phyloP scores from a whole-genome alignment of 2,888 invertebrate genomes.

The Choreutis nemorana region DNA sequence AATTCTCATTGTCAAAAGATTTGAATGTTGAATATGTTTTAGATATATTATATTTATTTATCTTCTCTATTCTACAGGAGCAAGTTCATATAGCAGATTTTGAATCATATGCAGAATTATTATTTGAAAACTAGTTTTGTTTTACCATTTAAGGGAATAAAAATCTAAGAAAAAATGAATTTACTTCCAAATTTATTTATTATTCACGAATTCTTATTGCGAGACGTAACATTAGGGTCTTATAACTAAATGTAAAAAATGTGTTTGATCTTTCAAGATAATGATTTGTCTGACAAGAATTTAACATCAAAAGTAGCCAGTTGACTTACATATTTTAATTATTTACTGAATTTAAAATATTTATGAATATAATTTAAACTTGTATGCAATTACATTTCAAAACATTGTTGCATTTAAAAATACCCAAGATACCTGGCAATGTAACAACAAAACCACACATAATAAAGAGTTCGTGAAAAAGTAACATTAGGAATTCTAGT shows the following conservation, averaged over 20 bases:
- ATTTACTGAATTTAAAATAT: not conserved
- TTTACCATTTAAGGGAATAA: constrained; percentile 5
- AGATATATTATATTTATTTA: constrained; percentile 1
- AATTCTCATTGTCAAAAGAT: constrained; percentile 1
- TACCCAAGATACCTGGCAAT: too few relatives aligned
- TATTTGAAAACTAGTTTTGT: constrained; percentile 20
- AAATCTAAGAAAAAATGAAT: constrained; percentile 11
- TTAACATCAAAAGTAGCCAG: too few relatives aligned
- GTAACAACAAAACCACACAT: too few relatives aligned
- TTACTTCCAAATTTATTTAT: constrained; percentile 47
- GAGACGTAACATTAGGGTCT: constrained; percentile 42
- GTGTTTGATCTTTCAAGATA: constrained; percentile 18
- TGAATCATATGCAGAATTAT: constrained; percentile 61
- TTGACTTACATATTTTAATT: not conserved
- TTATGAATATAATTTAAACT: not conserved
- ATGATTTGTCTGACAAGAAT: not conserved
- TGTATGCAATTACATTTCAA: too few relatives aligned
- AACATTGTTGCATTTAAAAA: too few relatives aligned
- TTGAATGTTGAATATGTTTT: constrained; percentile 3
- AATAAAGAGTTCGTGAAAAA: not conserved
- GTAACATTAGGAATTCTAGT: not conserved
- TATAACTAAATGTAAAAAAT: constrained; percentile 14
- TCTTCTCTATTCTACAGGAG: constrained; percentile 64
- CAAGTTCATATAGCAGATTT: constrained; percentile 74
- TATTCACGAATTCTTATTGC: constrained; percentile 41